Conservation (phyloP, 2,113 vertebrate genomes). For the Trogon melanurus region DNA sequence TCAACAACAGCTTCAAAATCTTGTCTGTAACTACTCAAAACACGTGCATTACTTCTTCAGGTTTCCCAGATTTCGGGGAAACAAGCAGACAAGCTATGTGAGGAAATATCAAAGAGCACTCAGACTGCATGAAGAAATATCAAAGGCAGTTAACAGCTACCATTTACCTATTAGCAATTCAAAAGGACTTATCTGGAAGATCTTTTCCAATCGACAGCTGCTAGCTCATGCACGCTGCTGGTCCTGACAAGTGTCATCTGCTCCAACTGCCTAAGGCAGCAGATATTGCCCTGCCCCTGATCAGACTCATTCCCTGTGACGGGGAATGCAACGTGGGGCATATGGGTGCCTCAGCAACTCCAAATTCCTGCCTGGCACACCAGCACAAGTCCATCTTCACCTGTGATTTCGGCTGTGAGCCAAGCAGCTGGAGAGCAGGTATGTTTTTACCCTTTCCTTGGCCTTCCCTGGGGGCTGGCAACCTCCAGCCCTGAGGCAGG, state of each 20-base stretch:
- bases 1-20: neutral
- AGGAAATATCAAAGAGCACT: conserved; percentile 22
- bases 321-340: neutral
- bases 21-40: neutral
- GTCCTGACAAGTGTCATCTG: neutral
- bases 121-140: neutral
- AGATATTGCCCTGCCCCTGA: neutral
- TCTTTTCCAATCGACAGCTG: neutral
- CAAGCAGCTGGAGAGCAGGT: neutral
- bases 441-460: neutral
- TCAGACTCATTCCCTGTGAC: neutral
- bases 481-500: neutral
- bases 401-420: neutral
- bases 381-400: neutral
- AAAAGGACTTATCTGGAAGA: neutral
- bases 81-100: neutral
- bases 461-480: neutral
- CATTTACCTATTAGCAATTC: conserved; percentile 14
- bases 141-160: neutral
- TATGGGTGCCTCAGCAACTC: accelerated
- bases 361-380: neutral
- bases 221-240: neutral
- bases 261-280: neutral
- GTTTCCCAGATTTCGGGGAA: neutral
- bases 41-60: neutral